A percentile compares a stretch with the other conserved stretches of the same genome.
Evolutionary conservation across 2,888 invertebrate genomes (phyloP).

Genomic region (Phyllotreta cruciferae): DNA sequence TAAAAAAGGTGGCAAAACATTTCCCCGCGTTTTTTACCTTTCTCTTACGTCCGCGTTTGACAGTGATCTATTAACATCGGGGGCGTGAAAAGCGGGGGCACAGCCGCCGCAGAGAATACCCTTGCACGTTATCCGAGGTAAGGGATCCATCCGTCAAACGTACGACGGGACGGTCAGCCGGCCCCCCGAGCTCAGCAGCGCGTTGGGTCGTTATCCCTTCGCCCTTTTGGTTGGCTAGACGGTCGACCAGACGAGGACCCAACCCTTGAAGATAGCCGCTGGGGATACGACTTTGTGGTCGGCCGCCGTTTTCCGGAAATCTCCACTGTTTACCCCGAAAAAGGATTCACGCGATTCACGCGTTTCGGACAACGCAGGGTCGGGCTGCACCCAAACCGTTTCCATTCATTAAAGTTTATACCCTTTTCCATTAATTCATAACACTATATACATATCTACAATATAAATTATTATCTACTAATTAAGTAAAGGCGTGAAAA

Average conservation of each 20-base stretch:
- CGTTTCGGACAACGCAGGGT: slow-evolving; percentile 5
- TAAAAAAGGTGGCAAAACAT: slow-evolving; percentile 15
- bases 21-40: slow-evolving; percentile 19
- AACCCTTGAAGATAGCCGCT: slow-evolving; percentile 49
- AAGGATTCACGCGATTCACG: slow-evolving; percentile 53
- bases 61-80: slow-evolving; percentile 45
- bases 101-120: slow-evolving; percentile 38
- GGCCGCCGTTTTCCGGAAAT: slow-evolving; percentile 49
- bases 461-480: too few species aligned
- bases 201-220: slow-evolving; percentile 38
- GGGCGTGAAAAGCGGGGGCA: slow-evolving; percentile 43
- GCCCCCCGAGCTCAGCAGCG: slow-evolving; percentile 44
- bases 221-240: slow-evolving; percentile 52
- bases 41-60: slow-evolving; percentile 37
- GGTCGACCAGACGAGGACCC: slow-evolving; percentile 49
- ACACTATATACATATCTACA: slow-evolving; percentile 15
- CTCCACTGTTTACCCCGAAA: slow-evolving; percentile 53
- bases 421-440: too few species aligned
- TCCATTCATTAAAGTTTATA: not conserved
- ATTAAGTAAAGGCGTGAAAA: too few species aligned
- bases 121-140: slow-evolving; percentile 53
- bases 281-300: slow-evolving; percentile 54
- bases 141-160: slow-evolving; percentile 50
- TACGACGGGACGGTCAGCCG: slow-evolving; percentile 40
- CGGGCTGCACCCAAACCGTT: not conserved